Conservation (phyloP, 2,113 vertebrate species). For the Craseonycteris thonglongyai region DNA sequence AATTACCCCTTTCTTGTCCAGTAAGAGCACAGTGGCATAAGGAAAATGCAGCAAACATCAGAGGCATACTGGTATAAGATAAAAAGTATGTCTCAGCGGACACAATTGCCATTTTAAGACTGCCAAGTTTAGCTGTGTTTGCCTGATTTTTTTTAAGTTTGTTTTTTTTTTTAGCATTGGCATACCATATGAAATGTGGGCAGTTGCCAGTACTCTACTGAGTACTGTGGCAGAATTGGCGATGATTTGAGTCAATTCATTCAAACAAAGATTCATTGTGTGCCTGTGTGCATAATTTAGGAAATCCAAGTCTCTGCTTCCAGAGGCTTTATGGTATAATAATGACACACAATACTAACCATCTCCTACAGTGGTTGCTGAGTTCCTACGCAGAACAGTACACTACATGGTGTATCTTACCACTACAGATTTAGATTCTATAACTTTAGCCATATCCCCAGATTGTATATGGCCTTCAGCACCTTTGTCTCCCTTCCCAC, state of each 20-base stretch:
- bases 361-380: not conserved
- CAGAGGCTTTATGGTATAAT: not conserved
- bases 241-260: constrained; percentile 59
- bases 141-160: not conserved
- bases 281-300: constrained; percentile 33
- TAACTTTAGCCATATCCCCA: not conserved
- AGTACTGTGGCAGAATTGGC: constrained; percentile 59
- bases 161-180: constrained; percentile 40
- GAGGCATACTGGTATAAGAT: constrained; percentile 53
- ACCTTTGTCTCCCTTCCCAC: not conserved
- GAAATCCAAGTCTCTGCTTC: constrained; percentile 11
- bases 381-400: not conserved
- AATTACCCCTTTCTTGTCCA: constrained; percentile 14
- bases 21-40: not conserved
- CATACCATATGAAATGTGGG: constrained; percentile 62
- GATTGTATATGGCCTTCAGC: not conserved
- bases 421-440: not conserved
- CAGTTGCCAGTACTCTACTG: constrained; percentile 54
- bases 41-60: constrained; percentile 45
- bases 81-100: constrained; percentile 53
- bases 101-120: constrained; percentile 62
- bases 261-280: constrained; percentile 37
- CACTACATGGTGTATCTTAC: not conserved
- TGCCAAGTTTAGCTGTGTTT: constrained; percentile 54
- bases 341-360: not conserved